Evolutionary conservation across 2,113 vertebrate genomes (phyloP).

Genomic region (Scortum barcoo): DNA sequence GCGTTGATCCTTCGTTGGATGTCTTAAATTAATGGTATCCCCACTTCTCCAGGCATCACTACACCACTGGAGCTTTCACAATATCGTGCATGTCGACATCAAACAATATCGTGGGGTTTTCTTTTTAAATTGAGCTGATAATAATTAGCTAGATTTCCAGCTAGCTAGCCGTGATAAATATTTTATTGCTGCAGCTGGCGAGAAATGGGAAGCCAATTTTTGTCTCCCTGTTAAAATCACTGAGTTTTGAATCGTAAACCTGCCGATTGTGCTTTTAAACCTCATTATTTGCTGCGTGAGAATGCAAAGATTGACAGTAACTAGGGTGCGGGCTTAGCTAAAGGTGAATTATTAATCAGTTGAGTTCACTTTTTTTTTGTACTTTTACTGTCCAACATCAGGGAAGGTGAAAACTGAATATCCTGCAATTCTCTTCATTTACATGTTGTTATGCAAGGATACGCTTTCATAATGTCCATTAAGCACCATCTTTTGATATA

Average conservation of each 20-base stretch:
- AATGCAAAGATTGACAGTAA: neutral
- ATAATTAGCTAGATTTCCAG: neutral
- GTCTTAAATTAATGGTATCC: no score
- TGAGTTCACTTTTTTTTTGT: neutral
- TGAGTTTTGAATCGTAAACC: no score
- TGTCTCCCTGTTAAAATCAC: neutral
- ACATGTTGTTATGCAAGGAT: neutral
- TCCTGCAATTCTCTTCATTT: neutral
- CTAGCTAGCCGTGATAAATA: neutral
- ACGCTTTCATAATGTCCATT: constrained; percentile 15
- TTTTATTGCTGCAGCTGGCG: neutral
- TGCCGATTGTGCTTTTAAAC: no score
- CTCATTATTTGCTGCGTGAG: neutral
- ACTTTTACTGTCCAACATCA: neutral
- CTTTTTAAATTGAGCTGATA: neutral
- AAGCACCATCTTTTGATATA: constrained; percentile 3
- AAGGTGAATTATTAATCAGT: no score
- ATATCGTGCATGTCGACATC: neutral
- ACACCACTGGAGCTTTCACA: no score
- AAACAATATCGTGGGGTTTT: neutral
- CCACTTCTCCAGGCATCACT: no score
- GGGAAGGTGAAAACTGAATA: neutral
- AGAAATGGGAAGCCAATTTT: no score
- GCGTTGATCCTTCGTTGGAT: neutral
- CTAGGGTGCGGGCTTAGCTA: neutral